A percentile compares a stretch with the other conserved stretches of the same genome.
Evolutionary conservation across 2,797 vertebrate species (phyloP).

Genomic region (Lutjanus argentimaculatus): DNA sequence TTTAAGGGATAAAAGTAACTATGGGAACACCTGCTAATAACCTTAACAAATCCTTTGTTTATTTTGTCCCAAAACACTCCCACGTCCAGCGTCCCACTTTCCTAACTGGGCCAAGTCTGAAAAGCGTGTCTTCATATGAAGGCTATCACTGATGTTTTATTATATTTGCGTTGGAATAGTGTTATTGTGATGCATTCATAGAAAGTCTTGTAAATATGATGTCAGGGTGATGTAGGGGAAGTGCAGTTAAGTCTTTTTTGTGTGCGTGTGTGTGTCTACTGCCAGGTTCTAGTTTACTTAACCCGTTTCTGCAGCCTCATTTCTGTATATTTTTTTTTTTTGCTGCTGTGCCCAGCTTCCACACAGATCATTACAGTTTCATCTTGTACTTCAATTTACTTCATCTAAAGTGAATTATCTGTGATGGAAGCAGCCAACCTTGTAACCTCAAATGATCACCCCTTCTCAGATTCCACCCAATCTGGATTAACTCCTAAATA

Average conservation of each 20-base stretch:
- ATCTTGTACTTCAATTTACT: constrained; percentile 39
- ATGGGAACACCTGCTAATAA: constrained; percentile 26
- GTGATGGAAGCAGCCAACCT: constrained; percentile 29
- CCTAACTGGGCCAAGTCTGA: constrained; percentile 19
- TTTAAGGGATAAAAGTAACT: constrained; percentile 15
- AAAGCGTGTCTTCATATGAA: constrained; percentile 3
- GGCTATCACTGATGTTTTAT: not conserved
- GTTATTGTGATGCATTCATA: constrained; percentile 2
- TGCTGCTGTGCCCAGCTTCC: not conserved
- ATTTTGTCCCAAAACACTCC: constrained; percentile 18
- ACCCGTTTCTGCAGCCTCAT: not conserved
- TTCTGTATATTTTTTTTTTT: not conserved
- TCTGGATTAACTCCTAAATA: constrained; percentile 3
- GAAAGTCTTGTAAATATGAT: not conserved
- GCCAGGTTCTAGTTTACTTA: not conserved
- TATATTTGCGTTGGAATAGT: not conserved
- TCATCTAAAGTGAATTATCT: constrained; percentile 37
- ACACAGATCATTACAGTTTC: constrained; percentile 15
- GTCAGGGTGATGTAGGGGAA: not conserved
- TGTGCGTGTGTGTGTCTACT: not conserved
- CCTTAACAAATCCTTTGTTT: constrained; percentile 24
- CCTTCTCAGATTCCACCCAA: not conserved
- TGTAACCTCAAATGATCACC: constrained; percentile 4
- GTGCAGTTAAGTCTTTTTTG: too few relatives aligned
- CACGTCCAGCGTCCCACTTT: constrained; percentile 5